Evolutionary conservation across 2,888 invertebrate species (phyloP).

Genomic region (Mamestra brassicae): DNA sequence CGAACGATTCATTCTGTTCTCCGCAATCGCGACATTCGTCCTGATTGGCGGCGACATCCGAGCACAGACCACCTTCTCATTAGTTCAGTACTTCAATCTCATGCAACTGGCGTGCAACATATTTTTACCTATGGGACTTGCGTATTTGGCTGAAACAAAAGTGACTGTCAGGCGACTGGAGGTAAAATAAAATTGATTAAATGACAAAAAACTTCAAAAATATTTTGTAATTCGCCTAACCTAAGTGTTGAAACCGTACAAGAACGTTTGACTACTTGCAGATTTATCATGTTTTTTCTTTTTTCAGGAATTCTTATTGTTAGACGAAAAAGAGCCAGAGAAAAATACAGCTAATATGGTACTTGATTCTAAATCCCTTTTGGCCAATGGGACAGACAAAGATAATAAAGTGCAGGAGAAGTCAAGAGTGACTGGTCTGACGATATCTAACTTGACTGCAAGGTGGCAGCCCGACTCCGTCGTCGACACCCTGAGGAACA

Average conservation of each 20-base stretch:
- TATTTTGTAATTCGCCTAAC: not conserved
- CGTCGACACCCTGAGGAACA: constrained; percentile 89
- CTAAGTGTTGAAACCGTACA: not conserved
- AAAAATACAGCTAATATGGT: constrained; percentile 55
- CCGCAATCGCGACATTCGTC: constrained; percentile 94
- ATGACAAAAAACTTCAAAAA: not conserved
- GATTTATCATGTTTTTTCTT: not conserved
- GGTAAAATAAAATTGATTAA: constrained; percentile 77
- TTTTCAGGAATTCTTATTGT: constrained; percentile 83
- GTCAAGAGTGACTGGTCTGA: constrained; percentile 73
- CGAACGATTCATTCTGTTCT: constrained; percentile 95
- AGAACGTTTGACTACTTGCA: not conserved
- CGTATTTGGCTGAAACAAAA: constrained; percentile 91
- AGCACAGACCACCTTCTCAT: constrained; percentile 93
- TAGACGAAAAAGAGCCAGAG: constrained; percentile 82
- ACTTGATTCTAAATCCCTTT: constrained; percentile 40
- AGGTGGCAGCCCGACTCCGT: constrained; percentile 83
- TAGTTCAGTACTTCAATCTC: constrained; percentile 94
- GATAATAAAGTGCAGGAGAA: constrained; percentile 29
- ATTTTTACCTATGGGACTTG: constrained; percentile 91
- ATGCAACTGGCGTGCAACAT: constrained; percentile 93
- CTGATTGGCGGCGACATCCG: constrained; percentile 91
- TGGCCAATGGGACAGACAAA: constrained; percentile 41
- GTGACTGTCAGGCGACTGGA: constrained; percentile 92
- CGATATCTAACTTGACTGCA: constrained; percentile 83